Base-by-base conservation (phyloP, 2,888 invertebrate species). In the Drosophila fulvimacula region DNA sequence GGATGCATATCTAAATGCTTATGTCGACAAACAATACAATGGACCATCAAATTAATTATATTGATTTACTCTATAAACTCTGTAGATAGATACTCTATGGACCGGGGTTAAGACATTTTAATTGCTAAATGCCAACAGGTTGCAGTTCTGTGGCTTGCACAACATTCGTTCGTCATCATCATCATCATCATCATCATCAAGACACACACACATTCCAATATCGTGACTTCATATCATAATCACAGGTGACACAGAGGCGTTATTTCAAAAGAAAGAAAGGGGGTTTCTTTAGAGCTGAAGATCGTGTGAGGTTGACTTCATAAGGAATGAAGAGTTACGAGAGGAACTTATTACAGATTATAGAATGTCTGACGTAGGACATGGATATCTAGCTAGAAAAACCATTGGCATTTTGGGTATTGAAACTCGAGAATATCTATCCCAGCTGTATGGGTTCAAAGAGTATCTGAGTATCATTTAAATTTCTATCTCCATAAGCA, bases 171-270 rank as follows among this genome's bases (percentile, higher is more conserved):
- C 60, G 32, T 80, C 79, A 59, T 73, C 77, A 75, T 80, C 79
- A 51, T 68, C 77, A 72, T 42, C 65, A 73, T 52, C 69, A 73
- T 49, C 69, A 55, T 56, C 64, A 73, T 64, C 62, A 67, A 81
- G 76, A 48, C 48, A 32, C 36, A 73, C 73, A 78, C 63, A 85
- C 76, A 87, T 86, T 85, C 87, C 87, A 81, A 83, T 85, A 75
- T 68, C 68, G 78, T 86, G 85, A 86, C 72, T 86, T 85, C 87
- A 87, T 80, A 74, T 69, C 73, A 73, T 59, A 76, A 70, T 69
- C 65, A 65, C 59, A 65, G 56, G 17, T 44, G 27, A 24, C 21
- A 13, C 66, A 74, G 34, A 24, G 49, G 56, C 59, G 61, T 56
- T 34, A 46, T 19, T 5, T 6, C 10, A 34, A n/a, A 19, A 61